Base-by-base conservation (phyloP, 2,797 vertebrate genomes). In the Erpetoichthys calabaricus region DNA sequence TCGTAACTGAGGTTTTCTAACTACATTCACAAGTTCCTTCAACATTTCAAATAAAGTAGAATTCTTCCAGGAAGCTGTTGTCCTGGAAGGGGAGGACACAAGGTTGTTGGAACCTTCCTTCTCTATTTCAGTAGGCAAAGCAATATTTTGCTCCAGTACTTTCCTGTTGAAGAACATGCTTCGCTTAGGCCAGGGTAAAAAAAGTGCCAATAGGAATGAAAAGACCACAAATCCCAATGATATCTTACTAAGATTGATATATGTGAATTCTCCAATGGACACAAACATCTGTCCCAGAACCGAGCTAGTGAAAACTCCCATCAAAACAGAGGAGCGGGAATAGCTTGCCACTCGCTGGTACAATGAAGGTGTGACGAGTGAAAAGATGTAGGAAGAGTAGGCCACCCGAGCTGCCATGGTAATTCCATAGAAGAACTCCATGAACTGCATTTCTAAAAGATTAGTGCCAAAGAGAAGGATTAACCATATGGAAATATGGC, bases 381-480 rank as follows among this genome's bases (percentile, higher is more conserved):
- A 92, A 81, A 99, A 99, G 72, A 99, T 90, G 67, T 98, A 98
- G 60, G 96, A 97, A 63, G 96, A 98, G 69, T 95, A 99, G 57
- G 95, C 96, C 0, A 99, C 88, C 0, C 96, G 89, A 1, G 92
- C 88, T 0, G 94, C 95, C 95, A 98, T 93, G 55, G 89, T 91
- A 74, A 98, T 8, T 52, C 91, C 77, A 0, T 91, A 99, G 83
- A 89, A 98, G 70, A 94, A 83, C 83, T 99, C 96, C 95, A 99
- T 92, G 63, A 94, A 65, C 75, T 98, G 94, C 91, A 98, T 94
- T 68, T 91, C 74, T 1, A 84, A 56, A 44, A 96, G 66, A 0
- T 79, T 73, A 56, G 51, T 60, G 57, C 91, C 90, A 2, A 79
- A 63, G 7, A 96, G 76, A 60, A 98, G 73, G 42, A 98, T 63